Conservation (phyloP, 2,113 vertebrate genomes). For the Gnathonemus echidnorhynchus region DNA sequence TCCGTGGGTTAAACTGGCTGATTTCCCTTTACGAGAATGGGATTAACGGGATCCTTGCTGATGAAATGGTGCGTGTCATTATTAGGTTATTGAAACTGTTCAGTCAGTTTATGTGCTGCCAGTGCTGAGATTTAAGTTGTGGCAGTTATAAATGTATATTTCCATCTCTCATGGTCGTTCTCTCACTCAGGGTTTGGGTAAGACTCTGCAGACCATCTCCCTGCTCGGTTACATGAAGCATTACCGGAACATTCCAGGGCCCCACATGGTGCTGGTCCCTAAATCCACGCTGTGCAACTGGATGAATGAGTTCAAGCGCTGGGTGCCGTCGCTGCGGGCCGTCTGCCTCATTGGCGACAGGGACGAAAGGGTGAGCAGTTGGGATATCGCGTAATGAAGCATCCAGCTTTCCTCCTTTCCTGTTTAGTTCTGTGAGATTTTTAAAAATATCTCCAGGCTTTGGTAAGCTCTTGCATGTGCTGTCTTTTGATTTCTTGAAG, state of each 20-base stretch:
- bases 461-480: background rate
- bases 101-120: background rate
- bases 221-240: slow-evolving; percentile 98
- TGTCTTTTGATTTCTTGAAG: background rate
- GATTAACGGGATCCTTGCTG: slow-evolving; percentile 95
- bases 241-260: slow-evolving; percentile 96
- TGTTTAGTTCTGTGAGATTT: background rate
- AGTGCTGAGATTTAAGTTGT: too few relatives aligned
- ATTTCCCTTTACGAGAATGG: slow-evolving; percentile 98
- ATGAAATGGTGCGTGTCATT: slow-evolving; percentile 82
- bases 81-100: background rate
- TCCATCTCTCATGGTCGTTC: background rate
- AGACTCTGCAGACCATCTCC: slow-evolving; percentile 95
- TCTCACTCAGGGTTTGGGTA: slow-evolving; percentile 79
- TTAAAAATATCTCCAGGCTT: background rate
- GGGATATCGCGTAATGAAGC: background rate
- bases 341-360: slow-evolving; percentile 92
- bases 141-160: background rate
- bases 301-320: slow-evolving; percentile 98
- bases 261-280: slow-evolving; percentile 97
- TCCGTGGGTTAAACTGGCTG: slow-evolving; percentile 95
- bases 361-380: slow-evolving; percentile 74
- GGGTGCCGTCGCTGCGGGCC: slow-evolving; percentile 93
- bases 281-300: slow-evolving; percentile 99
- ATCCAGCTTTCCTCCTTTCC: background rate